Conservation (phyloP, 2,113 vertebrate genomes). For the Acanthochromis polyacanthus region DNA sequence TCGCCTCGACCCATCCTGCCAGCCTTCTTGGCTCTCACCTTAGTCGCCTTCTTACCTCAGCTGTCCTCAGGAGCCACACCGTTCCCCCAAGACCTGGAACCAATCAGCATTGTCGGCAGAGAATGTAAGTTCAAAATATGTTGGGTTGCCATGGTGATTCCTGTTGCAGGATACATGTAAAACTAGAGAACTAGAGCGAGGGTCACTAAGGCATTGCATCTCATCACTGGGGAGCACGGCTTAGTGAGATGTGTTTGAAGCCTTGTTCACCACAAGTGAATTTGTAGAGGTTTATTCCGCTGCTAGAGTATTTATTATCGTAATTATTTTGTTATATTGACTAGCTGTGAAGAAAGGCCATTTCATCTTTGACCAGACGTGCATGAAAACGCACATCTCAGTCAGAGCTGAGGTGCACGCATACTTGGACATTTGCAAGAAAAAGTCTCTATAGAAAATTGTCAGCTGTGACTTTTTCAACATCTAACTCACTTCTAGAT, state of each 20-base stretch:
- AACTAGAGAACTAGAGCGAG: not conserved
- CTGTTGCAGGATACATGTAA: slow-evolving; percentile 18
- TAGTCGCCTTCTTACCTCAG: slow-evolving; percentile 69
- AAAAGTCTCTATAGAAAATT: not conserved
- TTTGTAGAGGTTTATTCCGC: slow-evolving; percentile 22
- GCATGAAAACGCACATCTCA: not conserved
- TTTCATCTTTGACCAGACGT: not conserved
- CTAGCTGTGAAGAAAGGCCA: not conserved
- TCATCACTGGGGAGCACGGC: not conserved
- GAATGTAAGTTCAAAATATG: slow-evolving; percentile 76
- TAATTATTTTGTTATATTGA: not conserved
- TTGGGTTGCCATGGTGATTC: slow-evolving; percentile 53
- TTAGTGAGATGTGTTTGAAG: slow-evolving; percentile 31
- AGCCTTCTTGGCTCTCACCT: slow-evolving; percentile 71
- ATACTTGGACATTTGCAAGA: not conserved
- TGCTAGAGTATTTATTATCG: not conserved
- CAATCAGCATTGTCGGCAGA: slow-evolving; percentile 81
- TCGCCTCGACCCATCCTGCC: slow-evolving; percentile 74
- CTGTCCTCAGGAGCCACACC: slow-evolving; percentile 74
- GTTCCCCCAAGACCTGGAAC: slow-evolving; percentile 87
- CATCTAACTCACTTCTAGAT: not conserved
- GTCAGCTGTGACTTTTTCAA: not conserved
- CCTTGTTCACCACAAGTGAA: slow-evolving; percentile 16
- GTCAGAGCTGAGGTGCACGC: not conserved
- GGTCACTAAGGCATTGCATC: slow-evolving; percentile 18